Base-by-base conservation (phyloP, 1,140 invertebrate genomes). In the Oncopodura yosiiana region DNA sequence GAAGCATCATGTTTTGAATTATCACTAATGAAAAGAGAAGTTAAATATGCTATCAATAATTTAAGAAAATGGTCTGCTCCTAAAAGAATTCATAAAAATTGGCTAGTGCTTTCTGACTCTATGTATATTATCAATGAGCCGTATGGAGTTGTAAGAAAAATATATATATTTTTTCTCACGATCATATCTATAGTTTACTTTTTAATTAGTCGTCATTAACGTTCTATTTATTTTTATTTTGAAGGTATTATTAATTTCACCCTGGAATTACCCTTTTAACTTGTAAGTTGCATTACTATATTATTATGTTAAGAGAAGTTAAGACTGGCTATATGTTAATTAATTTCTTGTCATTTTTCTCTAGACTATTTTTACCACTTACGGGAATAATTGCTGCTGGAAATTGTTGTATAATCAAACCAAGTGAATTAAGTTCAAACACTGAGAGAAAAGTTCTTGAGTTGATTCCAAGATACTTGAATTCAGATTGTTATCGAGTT, bases 391-490 rank as follows among this genome's bases (percentile, higher is more conserved):
- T 83, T 46, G 77, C 78, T 52, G 79, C 81, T 45, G 81, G 79
- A 24, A 82, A 81, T 64, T 77, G 75, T 67, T 75, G 70, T 8
- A 57, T 81, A 11, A 53, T 81, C 32, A 81, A 81, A 64, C 81
- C 81, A 11, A 81, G 78, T n/a, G 95, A 99, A 72, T 65, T 97
- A n/a, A 72, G 94, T 1, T 69, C 73, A 16, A 77, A 81, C 48
- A 81, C 81, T 41, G 77, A 87, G 0, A 77, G 82, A 56, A 73
- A 89, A 19, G 70, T 97, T 9, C 78, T 77, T 24, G 78, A 88
- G 63, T 74, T 84, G 2, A 65, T 98, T 53, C 88, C 91, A 11
- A 86, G 90, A 69, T 96, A 95, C 75, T 72, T 98, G 61, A 91
- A 98, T 27, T 3, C 26, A 30, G 19, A 48, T 14, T 45, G 38